Conservation (phyloP, 2,797 vertebrate genomes). For the Gymnoscopelus microlampas region DNA sequence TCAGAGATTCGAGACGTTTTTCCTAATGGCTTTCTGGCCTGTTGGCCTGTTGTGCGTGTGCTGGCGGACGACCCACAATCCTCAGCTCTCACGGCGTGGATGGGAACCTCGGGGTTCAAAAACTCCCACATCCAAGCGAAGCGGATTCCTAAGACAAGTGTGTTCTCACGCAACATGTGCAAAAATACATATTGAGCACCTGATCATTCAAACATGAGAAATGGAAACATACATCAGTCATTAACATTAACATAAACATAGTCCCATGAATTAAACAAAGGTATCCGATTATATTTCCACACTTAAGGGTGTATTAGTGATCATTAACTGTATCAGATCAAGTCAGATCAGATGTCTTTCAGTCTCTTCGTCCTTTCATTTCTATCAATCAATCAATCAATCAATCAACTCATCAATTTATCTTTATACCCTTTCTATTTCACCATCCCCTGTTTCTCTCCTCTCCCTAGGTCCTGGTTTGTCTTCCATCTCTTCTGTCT, state of each 20-base stretch:
- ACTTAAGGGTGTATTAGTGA: neutral
- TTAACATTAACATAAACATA: too few relatives aligned
- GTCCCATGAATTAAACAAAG: too few relatives aligned
- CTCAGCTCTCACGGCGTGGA: constrained; percentile 16
- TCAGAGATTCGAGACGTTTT: neutral
- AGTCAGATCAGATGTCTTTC: neutral
- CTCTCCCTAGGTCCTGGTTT: neutral
- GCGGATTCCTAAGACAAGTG: constrained; percentile 33
- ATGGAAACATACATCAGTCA: too few relatives aligned
- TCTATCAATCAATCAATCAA: neutral
- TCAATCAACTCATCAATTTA: neutral
- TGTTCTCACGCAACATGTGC: neutral
- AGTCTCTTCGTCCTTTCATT: neutral
- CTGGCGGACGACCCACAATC: constrained; percentile 9
- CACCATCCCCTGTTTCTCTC: neutral
- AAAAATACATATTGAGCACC: constrained; percentile 36
- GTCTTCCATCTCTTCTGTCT: neutral
- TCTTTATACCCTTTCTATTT: too few relatives aligned
- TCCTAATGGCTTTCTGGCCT: constrained; percentile 4
- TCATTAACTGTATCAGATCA: neutral
- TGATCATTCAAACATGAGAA: constrained; percentile 40
- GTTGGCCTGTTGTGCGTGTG: neutral
- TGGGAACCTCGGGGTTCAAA: constrained; percentile 26
- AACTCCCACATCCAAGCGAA: constrained; percentile 21
- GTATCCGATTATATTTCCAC: neutral